A percentile compares a stretch with the other conserved stretches of the same genome.
phyloP scores from a whole-genome alignment of 30 jellyfish, hydroid and myxozoan genomes.

The Clytia hemisphaerica region DNA sequence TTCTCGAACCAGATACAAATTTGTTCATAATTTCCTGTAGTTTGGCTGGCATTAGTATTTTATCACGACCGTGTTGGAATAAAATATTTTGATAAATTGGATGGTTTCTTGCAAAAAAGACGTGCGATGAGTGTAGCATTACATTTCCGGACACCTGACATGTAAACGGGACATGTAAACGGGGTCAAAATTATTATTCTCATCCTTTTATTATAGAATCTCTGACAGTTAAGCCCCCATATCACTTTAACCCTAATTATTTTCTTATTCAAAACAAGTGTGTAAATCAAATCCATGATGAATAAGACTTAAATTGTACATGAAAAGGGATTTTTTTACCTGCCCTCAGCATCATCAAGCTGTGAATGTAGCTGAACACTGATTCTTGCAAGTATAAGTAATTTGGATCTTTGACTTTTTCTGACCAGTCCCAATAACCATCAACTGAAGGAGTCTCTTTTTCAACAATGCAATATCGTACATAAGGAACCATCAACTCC shows the following conservation, averaged over 20 bases:
- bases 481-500: constrained; percentile 5
- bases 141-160: constrained; percentile 1
- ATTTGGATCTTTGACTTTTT: background rate
- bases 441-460: background rate
- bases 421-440: constrained; percentile 3
- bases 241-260: too few relatives aligned
- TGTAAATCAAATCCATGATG: too few relatives aligned
- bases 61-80: background rate
- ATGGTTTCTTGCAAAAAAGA: background rate
- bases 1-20: constrained; percentile 2
- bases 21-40: background rate
- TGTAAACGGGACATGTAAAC: too few relatives aligned
- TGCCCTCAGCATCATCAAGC: constrained; percentile 1
- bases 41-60: background rate
- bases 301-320: background rate
- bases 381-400: background rate
- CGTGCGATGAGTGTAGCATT: background rate
- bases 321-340: background rate
- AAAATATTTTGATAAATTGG: constrained; percentile 5
- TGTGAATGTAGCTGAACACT: background rate
- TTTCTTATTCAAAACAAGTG: too few relatives aligned
- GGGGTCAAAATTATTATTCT: too few relatives aligned
- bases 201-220: too few relatives aligned
- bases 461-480: background rate
- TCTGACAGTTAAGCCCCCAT: too few relatives aligned